Base-by-base conservation (phyloP, 2,113 vertebrate species). In the Dicaeum eximium region DNA sequence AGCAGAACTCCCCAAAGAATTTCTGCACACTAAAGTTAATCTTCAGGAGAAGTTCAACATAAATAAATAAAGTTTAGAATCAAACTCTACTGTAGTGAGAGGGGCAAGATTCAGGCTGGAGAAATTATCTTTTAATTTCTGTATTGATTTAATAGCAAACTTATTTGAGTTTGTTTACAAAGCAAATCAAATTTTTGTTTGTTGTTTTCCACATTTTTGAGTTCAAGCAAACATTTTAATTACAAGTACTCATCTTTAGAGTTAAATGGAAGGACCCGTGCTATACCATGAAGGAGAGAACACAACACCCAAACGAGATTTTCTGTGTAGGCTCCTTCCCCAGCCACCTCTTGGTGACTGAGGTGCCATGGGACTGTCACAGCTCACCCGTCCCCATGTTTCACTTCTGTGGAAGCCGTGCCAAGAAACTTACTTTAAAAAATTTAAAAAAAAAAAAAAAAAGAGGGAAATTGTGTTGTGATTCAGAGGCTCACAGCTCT, bases 341-440 rank as follows among this genome's bases (percentile, higher is more conserved):
- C 23, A 16, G 5, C 2, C 8, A 18, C 9, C 33, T 22, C 51
- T 15, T 0, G 2, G 40, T 5, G 48, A 27, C 27, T 14, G 13
- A 1, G 45, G 11, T 7, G 8, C 2, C 0, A 0, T 1, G 11
- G 54, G 8, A 18, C 35, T 5, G 80, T 9, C n/a, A 20, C 25
- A 27, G 72, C 37, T 66, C 53, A 56, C 1, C 6, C 0, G 10
- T 2, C 4, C 0, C 5, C 33, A 9, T 0, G 0, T 23, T 38
- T 21, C 10, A 15, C 22, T 8, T 19, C 65, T 7, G 38, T 1
- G 27, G 54, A 57, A 58, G 35, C 61, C 10, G 11, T n/a, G 10
- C 23, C 33, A 11, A 44, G 37, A 33, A 65, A 15, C 30, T 20
- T 6, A 27, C 10, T 18, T 15, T 0, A 22, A 64, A 62, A 73